Percentiles rank a stretch among this genome's conserved stretches.
phyloP scores from a whole-genome alignment of 92 coral and sea anemone species.

The Porites evermanni region DNA sequence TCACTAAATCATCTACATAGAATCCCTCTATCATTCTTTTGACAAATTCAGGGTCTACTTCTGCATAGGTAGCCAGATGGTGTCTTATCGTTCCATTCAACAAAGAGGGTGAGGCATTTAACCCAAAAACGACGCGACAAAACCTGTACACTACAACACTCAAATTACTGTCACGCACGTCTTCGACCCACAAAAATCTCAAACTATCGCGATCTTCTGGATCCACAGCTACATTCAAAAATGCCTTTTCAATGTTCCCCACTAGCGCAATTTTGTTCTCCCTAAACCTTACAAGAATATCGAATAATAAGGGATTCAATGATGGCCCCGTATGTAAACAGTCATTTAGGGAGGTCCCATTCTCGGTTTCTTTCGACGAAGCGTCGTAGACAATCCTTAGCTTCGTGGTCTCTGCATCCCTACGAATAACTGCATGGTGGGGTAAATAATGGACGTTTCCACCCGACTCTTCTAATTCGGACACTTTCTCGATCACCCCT shows the following conservation, averaged over 20 bases:
- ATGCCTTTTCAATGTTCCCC: not conserved
- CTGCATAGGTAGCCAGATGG: too few species aligned
- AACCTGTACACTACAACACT: too few species aligned
- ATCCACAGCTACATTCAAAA: too few species aligned
- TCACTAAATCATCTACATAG: too few species aligned
- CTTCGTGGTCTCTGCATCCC: conserved; percentile 50
- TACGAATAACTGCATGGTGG: conserved; percentile 52
- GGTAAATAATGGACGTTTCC: conserved; percentile 46
- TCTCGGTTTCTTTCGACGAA: conserved; percentile 33
- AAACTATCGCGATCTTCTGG: too few species aligned
- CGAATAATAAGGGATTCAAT: conserved; percentile 49
- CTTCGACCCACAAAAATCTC: too few species aligned
- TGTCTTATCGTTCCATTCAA: too few species aligned
- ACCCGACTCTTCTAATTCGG: conserved; percentile 24
- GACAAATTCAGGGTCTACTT: too few species aligned
- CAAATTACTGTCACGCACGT: too few species aligned
- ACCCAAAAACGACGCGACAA: too few species aligned
- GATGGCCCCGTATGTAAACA: conserved; percentile 64
- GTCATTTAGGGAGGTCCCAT: conserved; percentile 49
- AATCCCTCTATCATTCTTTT: too few species aligned
- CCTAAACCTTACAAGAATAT: conserved; percentile 54
- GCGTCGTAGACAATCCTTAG: conserved; percentile 55
- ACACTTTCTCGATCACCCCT: conserved; percentile 49
- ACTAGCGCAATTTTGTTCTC: conserved; percentile 37
- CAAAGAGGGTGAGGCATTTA: too few species aligned